Evolutionary conservation across 2,113 vertebrate species (phyloP).

Genomic region (Protobothrops mucrosquamatus): DNA sequence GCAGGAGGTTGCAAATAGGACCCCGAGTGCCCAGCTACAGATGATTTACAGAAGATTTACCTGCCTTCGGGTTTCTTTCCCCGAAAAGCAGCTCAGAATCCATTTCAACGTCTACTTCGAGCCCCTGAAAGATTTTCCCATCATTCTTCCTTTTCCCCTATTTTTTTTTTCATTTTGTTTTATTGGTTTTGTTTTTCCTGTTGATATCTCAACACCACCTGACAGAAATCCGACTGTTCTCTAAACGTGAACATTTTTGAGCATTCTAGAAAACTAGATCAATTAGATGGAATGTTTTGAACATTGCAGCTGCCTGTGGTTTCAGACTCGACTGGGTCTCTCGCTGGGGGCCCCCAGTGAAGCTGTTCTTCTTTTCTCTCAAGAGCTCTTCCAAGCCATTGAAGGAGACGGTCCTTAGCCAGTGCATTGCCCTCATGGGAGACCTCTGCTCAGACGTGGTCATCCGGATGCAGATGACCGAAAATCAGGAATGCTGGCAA

Average conservation of each 20-base stretch:
- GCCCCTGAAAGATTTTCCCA: neutral
- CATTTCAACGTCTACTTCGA: neutral
- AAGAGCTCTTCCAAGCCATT: conserved; percentile 61
- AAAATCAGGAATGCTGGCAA: conserved; percentile 71
- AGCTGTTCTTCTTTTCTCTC: neutral
- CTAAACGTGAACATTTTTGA: neutral
- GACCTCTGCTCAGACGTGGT: conserved; percentile 66
- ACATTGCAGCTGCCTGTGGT: neutral
- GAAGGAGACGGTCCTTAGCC: conserved; percentile 57
- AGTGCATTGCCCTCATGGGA: conserved; percentile 66
- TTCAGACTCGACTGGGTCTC: neutral
- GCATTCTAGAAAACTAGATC: neutral
- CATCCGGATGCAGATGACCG: conserved; percentile 63
- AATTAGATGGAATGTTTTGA: accelerated
- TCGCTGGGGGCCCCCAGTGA: neutral
- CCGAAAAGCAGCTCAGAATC: neutral
- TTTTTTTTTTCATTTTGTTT: neutral
- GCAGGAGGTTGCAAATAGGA: neutral
- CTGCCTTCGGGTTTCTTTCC: neutral
- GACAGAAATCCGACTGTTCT: neutral
- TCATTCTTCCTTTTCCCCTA: too few relatives aligned
- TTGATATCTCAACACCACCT: neutral
- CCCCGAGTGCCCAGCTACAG: accelerated
- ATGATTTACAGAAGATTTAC: neutral
- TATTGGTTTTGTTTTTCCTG: neutral